phyloP scores from a whole-genome alignment of 2,113 vertebrate species.

The Acanthochromis polyacanthus region DNA sequence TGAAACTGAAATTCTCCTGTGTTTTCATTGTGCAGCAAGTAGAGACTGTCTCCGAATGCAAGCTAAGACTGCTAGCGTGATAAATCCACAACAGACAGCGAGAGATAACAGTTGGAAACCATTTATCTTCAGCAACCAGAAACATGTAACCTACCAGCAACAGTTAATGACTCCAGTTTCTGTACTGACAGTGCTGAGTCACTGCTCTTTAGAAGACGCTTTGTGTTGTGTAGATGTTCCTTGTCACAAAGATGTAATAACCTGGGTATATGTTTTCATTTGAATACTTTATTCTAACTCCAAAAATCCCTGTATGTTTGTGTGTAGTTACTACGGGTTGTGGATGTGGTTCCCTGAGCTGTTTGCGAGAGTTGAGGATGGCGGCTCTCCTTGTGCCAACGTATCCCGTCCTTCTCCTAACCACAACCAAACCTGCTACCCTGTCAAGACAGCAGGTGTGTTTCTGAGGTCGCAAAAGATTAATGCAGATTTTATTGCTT shows the following conservation, averaged over 20 bases:
- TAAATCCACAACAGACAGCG: background rate
- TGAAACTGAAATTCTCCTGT: too few relatives aligned
- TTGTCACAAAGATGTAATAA: too few relatives aligned
- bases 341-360: slow-evolving; percentile 88
- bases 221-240: background rate
- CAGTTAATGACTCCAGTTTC: background rate
- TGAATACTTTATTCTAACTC: background rate
- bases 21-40: background rate
- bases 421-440: slow-evolving; percentile 77
- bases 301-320: slow-evolving; percentile 6
- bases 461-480: background rate
- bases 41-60: background rate
- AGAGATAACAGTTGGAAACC: background rate
- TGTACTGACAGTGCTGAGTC: background rate
- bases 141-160: slow-evolving; percentile 1
- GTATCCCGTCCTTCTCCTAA: slow-evolving; percentile 25
- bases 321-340: slow-evolving; percentile 83
- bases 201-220: background rate
- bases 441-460: slow-evolving; percentile 81
- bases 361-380: slow-evolving; percentile 72
- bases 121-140: slow-evolving; percentile 31
- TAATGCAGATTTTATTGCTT: background rate
- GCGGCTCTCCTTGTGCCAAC: slow-evolving; percentile 80
- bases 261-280: too few relatives aligned
- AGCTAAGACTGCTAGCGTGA: background rate